These are phyloP conservation scores for Meta bourneti DNA, from an alignment of 2,888 invertebrate species.

Conservation along the genomic window DNA sequence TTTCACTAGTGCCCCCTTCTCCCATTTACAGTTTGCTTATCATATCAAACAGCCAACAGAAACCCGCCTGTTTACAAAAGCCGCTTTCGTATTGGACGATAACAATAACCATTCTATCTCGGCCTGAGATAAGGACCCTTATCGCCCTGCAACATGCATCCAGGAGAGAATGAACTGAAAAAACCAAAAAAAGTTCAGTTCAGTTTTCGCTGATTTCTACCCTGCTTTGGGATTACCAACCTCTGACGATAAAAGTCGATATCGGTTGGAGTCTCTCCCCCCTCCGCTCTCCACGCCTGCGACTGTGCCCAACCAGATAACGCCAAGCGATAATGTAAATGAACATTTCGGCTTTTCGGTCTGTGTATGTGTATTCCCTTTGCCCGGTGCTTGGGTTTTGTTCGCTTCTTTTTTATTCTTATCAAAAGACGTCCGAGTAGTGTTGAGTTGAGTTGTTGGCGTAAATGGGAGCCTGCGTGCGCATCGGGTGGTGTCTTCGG, in stretches of 20 bases:
- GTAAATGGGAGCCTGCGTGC: slow-evolving; percentile 56
- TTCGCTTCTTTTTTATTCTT: slow-evolving; percentile 41
- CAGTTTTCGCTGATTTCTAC: slow-evolving; percentile 65
- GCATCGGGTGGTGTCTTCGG: slow-evolving; percentile 21
- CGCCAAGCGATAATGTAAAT: slow-evolving; percentile 73
- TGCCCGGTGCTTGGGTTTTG: slow-evolving; percentile 14
- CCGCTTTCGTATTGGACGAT: slow-evolving; percentile 73
- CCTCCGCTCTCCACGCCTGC: slow-evolving; percentile 17
- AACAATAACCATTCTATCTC: slow-evolving; percentile 77
- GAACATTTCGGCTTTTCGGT: slow-evolving; percentile 73
- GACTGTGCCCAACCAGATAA: slow-evolving; percentile 72
- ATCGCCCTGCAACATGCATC: slow-evolving; percentile 73
- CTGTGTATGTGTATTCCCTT: slow-evolving; percentile 26
- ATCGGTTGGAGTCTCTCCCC: slow-evolving; percentile 48
- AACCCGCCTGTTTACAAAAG: slow-evolving; percentile 71
- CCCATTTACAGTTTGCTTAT: slow-evolving; percentile 76
- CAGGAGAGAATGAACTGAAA: slow-evolving; percentile 49
- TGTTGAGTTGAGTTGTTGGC: slow-evolving; percentile 57
- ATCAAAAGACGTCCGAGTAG: slow-evolving; percentile 67
- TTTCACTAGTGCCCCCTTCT: slow-evolving; percentile 51
- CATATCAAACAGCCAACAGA: slow-evolving; percentile 74
- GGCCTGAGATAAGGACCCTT: slow-evolving; percentile 57
- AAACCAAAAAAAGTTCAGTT: slow-evolving; percentile 52
- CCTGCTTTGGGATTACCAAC: slow-evolving; percentile 71
- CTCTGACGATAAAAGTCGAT: slow-evolving; percentile 74